A percentile compares a stretch with the other conserved stretches of the same genome.
phyloP scores from a whole-genome alignment of 2,113 vertebrate species.

The Apus apus region DNA sequence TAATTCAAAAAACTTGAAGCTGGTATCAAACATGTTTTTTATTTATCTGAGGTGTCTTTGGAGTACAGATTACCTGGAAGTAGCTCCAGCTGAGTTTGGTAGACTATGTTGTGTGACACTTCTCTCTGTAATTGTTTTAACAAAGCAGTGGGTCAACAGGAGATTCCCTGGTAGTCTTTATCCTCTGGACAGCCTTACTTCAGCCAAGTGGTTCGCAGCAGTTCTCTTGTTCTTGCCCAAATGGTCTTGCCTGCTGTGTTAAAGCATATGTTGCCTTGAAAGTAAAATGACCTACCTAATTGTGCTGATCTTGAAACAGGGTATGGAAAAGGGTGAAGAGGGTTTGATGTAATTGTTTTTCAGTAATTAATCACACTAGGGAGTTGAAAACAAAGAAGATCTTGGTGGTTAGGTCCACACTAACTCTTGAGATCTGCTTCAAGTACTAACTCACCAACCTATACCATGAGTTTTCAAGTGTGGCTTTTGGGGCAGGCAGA shows the following conservation, averaged over 20 bases:
- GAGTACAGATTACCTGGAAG: neutral
- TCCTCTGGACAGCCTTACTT: neutral
- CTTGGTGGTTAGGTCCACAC: neutral
- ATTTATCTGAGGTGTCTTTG: neutral
- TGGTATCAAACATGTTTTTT: neutral
- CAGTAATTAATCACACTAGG: neutral
- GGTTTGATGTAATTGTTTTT: neutral
- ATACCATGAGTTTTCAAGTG: neutral
- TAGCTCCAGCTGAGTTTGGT: neutral
- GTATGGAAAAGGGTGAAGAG: neutral
- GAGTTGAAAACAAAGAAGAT: neutral
- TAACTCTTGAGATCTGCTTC: neutral
- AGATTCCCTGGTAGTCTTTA: neutral
- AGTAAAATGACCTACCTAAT: neutral
- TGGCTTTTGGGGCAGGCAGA: neutral
- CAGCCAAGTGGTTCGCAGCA: neutral
- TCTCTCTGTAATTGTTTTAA: neutral
- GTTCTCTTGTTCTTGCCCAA: neutral
- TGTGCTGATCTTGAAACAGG: neutral
- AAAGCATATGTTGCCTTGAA: neutral
- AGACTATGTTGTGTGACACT: neutral
- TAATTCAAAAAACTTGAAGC: neutral
- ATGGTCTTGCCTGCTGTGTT: neutral
- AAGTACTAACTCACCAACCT: neutral
- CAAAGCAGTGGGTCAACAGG: neutral